A percentile compares a stretch with the other conserved stretches of the same genome.
Evolutionary conservation across 1,140 invertebrate genomes (phyloP).

Genomic region (Trichonephila clavata): DNA sequence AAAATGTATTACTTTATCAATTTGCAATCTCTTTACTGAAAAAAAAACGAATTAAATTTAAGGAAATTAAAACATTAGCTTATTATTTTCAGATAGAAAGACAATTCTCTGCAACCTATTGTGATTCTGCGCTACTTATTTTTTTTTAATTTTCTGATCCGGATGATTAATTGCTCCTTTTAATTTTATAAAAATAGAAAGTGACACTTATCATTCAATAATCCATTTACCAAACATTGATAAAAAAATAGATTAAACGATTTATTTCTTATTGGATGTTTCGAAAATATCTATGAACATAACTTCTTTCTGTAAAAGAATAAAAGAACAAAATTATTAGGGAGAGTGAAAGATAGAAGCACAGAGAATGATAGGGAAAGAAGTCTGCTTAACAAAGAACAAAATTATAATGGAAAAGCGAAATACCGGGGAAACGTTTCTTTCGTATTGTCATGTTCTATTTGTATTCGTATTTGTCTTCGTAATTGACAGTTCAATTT

Average conservation of each 20-base stretch:
- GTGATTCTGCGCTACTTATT: neutral
- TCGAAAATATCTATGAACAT: neutral
- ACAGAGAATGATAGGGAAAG: neutral
- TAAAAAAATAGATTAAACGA: neutral
- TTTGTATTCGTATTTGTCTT: slow-evolving; percentile 74
- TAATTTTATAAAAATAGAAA: neutral
- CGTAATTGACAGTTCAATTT: slow-evolving; percentile 75
- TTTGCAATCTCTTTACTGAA: neutral
- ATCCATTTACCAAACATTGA: neutral
- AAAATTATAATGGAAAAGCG: slow-evolving; percentile 48
- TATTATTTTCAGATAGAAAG: neutral
- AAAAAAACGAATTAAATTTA: neutral
- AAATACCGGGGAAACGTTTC: slow-evolving; percentile 56
- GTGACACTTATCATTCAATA: slow-evolving; percentile 23
- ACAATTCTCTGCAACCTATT: neutral
- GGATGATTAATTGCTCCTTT: slow-evolving; percentile 7
- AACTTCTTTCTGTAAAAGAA: slow-evolving; percentile 6
- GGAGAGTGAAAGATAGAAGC: neutral
- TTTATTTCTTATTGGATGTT: neutral
- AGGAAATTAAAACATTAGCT: neutral
- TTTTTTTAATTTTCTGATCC: neutral
- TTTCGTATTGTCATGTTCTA: slow-evolving; percentile 72
- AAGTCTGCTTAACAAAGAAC: slow-evolving; percentile 47
- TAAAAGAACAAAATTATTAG: slow-evolving; percentile 51
- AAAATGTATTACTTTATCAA: neutral